Conservation (phyloP, 30 jellyfish, hydroid and myxozoan species). For the Haliclystus octoradiatus region DNA sequence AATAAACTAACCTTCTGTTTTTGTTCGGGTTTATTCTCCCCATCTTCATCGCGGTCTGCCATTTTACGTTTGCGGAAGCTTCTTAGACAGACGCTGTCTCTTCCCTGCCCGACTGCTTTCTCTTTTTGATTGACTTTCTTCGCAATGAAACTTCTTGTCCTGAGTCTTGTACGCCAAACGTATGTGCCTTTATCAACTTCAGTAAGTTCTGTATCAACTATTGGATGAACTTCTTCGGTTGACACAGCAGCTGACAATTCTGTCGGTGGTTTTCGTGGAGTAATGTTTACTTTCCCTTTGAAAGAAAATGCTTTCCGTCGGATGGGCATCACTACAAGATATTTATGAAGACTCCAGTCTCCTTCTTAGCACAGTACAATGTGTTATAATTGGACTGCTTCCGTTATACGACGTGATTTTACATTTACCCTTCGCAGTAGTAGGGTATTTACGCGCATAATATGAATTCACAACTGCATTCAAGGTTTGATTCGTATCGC, state of each 20-base stretch:
- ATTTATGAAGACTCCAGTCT: neutral
- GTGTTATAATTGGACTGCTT: no score
- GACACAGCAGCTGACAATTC: neutral
- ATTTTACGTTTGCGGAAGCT: constrained; percentile 78
- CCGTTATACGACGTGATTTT: no score
- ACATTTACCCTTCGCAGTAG: no score
- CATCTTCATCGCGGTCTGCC: constrained; percentile 52
- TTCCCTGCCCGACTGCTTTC: neutral
- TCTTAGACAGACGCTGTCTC: constrained; percentile 31
- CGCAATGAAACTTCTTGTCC: neutral
- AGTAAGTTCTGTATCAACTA: neutral
- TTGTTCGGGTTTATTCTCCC: neutral
- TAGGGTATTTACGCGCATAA: no score
- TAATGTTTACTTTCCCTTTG: neutral
- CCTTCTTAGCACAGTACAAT: no score
- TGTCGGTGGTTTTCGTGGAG: neutral
- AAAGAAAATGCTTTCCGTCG: constrained; percentile 1
- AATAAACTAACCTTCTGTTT: neutral
- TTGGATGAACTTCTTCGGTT: neutral
- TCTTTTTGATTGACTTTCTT: neutral
- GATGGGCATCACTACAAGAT: neutral
- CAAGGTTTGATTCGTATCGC: no score
- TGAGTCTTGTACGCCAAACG: neutral
- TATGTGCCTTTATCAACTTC: neutral
- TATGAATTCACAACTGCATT: no score